Base-by-base conservation (phyloP, 2,797 vertebrate genomes). In the Hirundo rustica region DNA sequence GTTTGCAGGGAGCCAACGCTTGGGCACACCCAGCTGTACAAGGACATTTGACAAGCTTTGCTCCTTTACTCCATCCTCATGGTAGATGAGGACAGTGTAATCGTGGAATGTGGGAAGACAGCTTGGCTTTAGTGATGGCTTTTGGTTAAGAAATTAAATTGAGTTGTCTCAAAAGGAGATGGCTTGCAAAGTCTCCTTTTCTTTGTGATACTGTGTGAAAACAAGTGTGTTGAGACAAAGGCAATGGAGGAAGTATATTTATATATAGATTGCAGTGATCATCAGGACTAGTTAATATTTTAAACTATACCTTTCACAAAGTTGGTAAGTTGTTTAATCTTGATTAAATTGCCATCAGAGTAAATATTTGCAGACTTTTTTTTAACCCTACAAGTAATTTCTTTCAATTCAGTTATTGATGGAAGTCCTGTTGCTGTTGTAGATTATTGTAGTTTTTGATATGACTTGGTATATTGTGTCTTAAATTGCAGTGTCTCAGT, bases 151-250 rank as follows among this genome's bases (percentile, higher is more conserved):
- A 87, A 68, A 61, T 60, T 26, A 20, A 60, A 23, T 34, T 47
- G 53, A 72, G 53, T 38, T 38, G 38, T 38, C 11, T 38, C 26
- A 40, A 53, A 60, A 88, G 36, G 22, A 82, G 89, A 26, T 30
- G 36, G n/a, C 34, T 5, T n/a, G 32, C 21, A 11, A 85, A 76
- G 20, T 50, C 54, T 78, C 0, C 0, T 82, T 91, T 82, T 64
- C 54, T 74, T 53, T 81, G 32, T 47, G 55, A 18, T 72, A 16
- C 11, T 22, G 0, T 0, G 2, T 48, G 38, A 62, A 57, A 68
- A 34, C 0, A 10, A 7, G 25, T 61, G 22, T 44, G 10, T 10
- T 65, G 34, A 61, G 53, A 34, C 0, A 0, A 68, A 47, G n/a
- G 16, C 38, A 36, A 4, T 44, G 44, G 44, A 44, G 18, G 44